Conservation (phyloP, 1,140 invertebrate genomes). For the Drosophila nigrodunni region DNA sequence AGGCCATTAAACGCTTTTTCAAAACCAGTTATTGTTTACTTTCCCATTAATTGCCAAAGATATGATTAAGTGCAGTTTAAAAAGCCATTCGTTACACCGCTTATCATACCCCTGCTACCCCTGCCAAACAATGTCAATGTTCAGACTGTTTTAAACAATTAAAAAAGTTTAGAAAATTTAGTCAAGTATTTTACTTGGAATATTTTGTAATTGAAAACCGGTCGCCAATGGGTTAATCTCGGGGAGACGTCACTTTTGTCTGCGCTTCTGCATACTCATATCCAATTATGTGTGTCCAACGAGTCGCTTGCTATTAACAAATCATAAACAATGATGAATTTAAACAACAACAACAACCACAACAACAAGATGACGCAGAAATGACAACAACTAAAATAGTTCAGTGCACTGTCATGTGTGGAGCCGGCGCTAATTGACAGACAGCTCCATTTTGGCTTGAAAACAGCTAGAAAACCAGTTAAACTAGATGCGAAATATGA, state of each 20-base stretch:
- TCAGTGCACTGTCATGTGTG: slow-evolving; percentile 69
- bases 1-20: no score
- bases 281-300: slow-evolving; percentile 58
- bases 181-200: no score
- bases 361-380: slow-evolving; percentile 23
- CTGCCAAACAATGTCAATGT: no score
- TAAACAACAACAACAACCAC: slow-evolving; percentile 21
- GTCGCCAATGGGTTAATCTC: slow-evolving; percentile 58
- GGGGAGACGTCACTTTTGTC: slow-evolving; percentile 16
- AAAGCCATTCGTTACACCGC: no score
- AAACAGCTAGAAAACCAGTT: slow-evolving; percentile 55
- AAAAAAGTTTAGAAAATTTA: no score
- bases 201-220: not conserved
- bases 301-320: slow-evolving; percentile 52
- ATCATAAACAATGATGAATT: slow-evolving; percentile 59
- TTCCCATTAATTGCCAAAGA: not conserved
- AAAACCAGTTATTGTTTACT: not conserved
- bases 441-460: slow-evolving; percentile 65
- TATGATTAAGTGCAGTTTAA: not conserved
- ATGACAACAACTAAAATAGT: slow-evolving; percentile 50
- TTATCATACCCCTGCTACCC: no score
- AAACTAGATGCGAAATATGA: slow-evolving; percentile 24
- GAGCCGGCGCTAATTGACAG: slow-evolving; percentile 65
- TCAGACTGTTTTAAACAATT: no score
- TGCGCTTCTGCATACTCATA: slow-evolving; percentile 30